Base-by-base conservation (phyloP, 2,797 vertebrate species). In the Carapus acus region DNA sequence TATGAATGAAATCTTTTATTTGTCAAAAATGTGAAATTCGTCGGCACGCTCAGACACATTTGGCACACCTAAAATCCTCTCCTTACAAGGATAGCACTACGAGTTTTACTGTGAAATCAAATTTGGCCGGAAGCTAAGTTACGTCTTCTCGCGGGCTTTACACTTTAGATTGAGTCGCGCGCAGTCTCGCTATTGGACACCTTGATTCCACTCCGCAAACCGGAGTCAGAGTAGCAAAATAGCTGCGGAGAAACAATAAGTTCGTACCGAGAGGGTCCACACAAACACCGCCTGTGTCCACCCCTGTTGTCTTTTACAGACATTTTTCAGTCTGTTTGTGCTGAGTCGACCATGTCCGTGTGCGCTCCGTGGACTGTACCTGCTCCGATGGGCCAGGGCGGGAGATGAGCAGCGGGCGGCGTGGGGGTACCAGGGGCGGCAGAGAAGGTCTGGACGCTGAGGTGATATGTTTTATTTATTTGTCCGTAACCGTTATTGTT, bases 401-500 rank as follows among this genome's bases (percentile, higher is more conserved):
- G 51, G 64, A 73, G 61, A 70, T 80, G 75, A 81, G 67, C 61
- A 51, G 70, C 55, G 60, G 69, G 2, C 49, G 27, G 62, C 33
- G 67, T 47, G 62, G 54, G 46, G 75, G 45, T 44, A 39, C 54
- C 22, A 56, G 59, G 36, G 39, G 67, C 45, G 65, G 58, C 39
- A 36, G 44, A 66, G 68, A 62, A 76, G 62, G 18, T 74, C 62
- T 56, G 69, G 54, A 71, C 74, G 40, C 65, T 17, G 8, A 79
- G 80, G 80, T 84, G 65, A n/a, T n/a, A 45, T 2, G 14, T 29
- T 11, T 29, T 12, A 0, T 0, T 53, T n/a, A n/a, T 40, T 33
- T 16, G 3, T 5, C 45, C 1, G 5, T 18, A 14, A 46, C 33
- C 20, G 0, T n/a, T 42, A n/a, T n/a, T n/a, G n/a, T n/a, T n/a